Conservation (phyloP, 1,140 invertebrate species). For the Tribolium castaneum region DNA sequence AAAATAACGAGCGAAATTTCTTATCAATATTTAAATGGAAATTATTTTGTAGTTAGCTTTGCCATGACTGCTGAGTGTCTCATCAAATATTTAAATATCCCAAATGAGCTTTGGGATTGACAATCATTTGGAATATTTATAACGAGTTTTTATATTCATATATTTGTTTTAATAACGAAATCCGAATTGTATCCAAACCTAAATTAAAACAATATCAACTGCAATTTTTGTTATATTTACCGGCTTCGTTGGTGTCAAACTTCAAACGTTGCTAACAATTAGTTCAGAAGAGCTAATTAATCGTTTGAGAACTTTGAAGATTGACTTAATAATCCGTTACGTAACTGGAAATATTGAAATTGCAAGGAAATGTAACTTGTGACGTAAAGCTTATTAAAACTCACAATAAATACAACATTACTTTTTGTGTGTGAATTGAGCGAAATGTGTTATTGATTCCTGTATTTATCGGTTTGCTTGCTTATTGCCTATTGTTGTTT, state of each 20-base stretch:
- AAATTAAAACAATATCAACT: too few relatives aligned
- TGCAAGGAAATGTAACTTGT: neutral
- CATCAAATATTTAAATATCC: neutral
- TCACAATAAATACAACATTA: neutral
- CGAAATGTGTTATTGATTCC: neutral
- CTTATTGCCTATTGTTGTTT: neutral
- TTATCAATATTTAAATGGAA: too few relatives aligned
- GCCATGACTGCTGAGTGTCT: neutral
- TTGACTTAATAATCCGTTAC: neutral
- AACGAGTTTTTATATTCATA: too few relatives aligned
- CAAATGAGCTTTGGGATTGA: neutral
- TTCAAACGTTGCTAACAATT: neutral
- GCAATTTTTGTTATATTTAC: too few relatives aligned
- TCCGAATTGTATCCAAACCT: too few relatives aligned
- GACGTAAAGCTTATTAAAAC: neutral
- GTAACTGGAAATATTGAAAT: neutral
- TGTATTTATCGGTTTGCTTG: neutral
- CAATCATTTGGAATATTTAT: neutral
- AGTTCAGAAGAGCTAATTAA: neutral
- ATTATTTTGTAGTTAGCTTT: neutral
- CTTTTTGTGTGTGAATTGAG: too few relatives aligned
- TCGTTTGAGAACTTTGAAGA: neutral
- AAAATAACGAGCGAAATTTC: neutral
- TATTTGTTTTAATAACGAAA: too few relatives aligned
- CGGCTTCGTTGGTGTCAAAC: too few relatives aligned